A percentile compares a stretch with the other conserved stretches of the same genome.
Evolutionary conservation across 2,113 vertebrate species (phyloP).

Genomic region (Nestor notabilis): DNA sequence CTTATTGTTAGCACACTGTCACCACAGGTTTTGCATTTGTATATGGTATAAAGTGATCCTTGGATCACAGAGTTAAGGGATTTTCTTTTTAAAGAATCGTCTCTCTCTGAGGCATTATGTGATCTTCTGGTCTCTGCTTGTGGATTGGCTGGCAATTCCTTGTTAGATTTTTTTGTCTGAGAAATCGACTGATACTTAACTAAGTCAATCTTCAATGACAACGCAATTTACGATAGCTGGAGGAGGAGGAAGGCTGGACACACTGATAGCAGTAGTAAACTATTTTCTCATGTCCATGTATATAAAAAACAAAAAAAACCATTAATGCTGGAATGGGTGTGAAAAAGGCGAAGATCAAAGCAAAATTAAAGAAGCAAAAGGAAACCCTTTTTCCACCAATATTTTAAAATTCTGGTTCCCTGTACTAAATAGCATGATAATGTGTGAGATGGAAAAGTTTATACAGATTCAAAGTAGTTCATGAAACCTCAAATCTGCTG

Average conservation of each 20-base stretch:
- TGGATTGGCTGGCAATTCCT: not conserved
- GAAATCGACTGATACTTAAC: not conserved
- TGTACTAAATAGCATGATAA: not conserved
- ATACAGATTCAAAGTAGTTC: not conserved
- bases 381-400: not conserved
- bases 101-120: not conserved
- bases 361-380: not conserved
- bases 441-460: not conserved
- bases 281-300: not conserved
- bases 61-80: not conserved
- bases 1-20: not conserved
- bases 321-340: not conserved
- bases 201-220: not conserved
- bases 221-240: not conserved
- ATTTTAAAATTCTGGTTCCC: not conserved
- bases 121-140: not conserved
- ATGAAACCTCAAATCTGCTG: not conserved
- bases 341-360: not conserved
- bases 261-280: not conserved
- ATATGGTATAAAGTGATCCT: not conserved
- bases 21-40: not conserved
- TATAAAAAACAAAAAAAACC: not conserved
- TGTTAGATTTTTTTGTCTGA: not conserved
- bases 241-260: fast-evolving
- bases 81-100: not conserved